Conservation (phyloP, 2,888 invertebrate genomes). For the Drosophila mettleri region DNA sequence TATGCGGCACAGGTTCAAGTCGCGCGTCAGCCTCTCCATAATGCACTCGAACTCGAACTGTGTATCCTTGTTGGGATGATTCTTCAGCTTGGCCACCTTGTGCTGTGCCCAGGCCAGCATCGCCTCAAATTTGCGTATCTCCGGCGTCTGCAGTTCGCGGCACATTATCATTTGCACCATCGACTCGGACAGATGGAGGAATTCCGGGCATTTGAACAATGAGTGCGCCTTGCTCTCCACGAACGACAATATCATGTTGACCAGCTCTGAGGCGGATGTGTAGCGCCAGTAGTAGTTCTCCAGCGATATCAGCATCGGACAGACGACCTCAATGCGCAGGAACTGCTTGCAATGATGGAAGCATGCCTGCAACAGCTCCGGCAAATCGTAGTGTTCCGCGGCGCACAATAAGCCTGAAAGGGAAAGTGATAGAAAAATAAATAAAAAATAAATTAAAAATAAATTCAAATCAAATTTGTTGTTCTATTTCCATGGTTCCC, state of each 20-base stretch:
- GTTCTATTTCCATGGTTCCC: background rate
- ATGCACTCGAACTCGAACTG: slow-evolving; percentile 96
- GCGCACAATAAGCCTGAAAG: slow-evolving; percentile 91
- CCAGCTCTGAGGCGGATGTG: slow-evolving; percentile 96
- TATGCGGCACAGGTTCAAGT: slow-evolving; percentile 95
- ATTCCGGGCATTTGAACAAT: slow-evolving; percentile 93
- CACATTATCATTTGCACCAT: slow-evolving; percentile 98
- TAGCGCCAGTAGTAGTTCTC: slow-evolving; percentile 98
- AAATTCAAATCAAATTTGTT: background rate
- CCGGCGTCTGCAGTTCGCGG: slow-evolving; percentile 94
- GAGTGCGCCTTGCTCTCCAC: slow-evolving; percentile 94
- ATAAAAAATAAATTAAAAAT: background rate
- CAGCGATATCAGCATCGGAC: slow-evolving; percentile 95
- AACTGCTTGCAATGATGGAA: slow-evolving; percentile 98
- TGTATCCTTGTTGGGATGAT: slow-evolving; percentile 92
- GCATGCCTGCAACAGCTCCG: slow-evolving; percentile 96
- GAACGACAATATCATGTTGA: slow-evolving; percentile 96
- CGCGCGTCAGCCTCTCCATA: slow-evolving; percentile 95
- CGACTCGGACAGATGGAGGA: slow-evolving; percentile 94
- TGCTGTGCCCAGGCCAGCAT: slow-evolving; percentile 96
- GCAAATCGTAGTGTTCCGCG: slow-evolving; percentile 96
- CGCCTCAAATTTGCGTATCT: slow-evolving; percentile 96
- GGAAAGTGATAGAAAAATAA: too few species aligned
- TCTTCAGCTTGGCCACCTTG: slow-evolving; percentile 89
- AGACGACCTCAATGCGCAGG: slow-evolving; percentile 95